phyloP scores from a whole-genome alignment of 2,797 vertebrate genomes.

The Scolopax bukidnonensis region DNA sequence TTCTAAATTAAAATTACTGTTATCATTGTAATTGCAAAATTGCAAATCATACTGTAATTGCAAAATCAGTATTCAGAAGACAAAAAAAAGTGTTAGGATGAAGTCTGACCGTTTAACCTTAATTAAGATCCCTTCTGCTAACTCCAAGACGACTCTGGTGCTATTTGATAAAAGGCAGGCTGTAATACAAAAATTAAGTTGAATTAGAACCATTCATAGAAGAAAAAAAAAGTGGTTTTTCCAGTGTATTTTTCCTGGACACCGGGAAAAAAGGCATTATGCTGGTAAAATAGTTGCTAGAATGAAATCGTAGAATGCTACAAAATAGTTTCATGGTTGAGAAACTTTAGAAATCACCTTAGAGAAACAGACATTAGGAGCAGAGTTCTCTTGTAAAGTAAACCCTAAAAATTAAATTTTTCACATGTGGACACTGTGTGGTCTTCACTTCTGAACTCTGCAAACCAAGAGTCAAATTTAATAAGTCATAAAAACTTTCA shows the following conservation, averaged over 20 bases:
- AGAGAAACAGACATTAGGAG: not conserved
- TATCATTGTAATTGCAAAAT: not conserved
- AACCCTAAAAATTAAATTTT: not conserved
- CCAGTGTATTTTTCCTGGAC: not conserved
- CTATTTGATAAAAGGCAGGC: not conserved
- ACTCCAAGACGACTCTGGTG: not conserved
- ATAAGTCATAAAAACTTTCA: not conserved
- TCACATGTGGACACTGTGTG: not conserved
- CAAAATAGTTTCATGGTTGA: not conserved
- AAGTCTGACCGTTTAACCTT: not conserved
- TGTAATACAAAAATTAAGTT: not conserved
- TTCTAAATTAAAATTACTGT: not conserved
- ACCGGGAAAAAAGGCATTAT: not conserved
- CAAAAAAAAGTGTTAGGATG: not conserved
- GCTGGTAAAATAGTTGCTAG: not conserved
- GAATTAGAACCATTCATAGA: not conserved
- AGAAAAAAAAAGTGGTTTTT: not conserved
- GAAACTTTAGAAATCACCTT: not conserved
- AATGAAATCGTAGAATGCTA: too few relatives aligned
- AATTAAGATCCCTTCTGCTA: not conserved
- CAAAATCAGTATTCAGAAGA: not conserved
- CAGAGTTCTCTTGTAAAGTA: not conserved
- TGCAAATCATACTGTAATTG: too few relatives aligned
- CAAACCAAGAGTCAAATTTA: not conserved
- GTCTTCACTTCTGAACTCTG: not conserved